phyloP scores from a whole-genome alignment of 2,888 invertebrate species.

The Dastarcus helophoroides region DNA sequence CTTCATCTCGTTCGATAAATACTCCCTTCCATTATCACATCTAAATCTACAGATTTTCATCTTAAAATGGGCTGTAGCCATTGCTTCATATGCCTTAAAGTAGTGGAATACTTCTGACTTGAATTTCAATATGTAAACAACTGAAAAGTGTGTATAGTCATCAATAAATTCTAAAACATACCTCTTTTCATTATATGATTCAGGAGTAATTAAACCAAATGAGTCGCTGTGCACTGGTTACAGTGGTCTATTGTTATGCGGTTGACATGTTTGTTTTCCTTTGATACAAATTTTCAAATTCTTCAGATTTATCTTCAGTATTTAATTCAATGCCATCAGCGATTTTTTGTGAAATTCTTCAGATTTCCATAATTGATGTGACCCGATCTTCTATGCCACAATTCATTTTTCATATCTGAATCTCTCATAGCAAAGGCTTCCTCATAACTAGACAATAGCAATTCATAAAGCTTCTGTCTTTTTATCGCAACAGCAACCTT shows the following conservation, averaged over 20 bases:
- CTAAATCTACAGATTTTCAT: constrained; percentile 4
- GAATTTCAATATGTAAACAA: constrained; percentile 16
- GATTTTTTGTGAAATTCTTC: constrained; percentile 7
- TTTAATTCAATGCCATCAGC: constrained; percentile 11
- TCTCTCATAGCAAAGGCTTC: too few species aligned
- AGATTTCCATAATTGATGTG: constrained; percentile 12
- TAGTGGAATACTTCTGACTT: constrained; percentile 6
- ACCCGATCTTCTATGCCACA: constrained; percentile 16
- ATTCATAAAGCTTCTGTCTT: constrained; percentile 3
- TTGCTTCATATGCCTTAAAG: constrained; percentile 20
- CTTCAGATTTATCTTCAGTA: constrained; percentile 11
- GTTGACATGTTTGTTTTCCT: constrained; percentile 20
- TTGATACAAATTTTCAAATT: constrained; percentile 27
- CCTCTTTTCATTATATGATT: constrained; percentile 17
- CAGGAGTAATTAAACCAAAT: constrained; percentile 24
- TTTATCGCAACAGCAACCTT: not conserved
- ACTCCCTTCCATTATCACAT: constrained; percentile 25
- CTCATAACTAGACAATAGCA: too few species aligned
- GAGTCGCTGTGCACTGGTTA: constrained; percentile 24
- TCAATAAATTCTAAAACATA: constrained; percentile 26
- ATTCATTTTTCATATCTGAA: constrained; percentile 5
- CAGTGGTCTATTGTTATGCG: constrained; percentile 19
- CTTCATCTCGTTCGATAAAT: constrained; percentile 24
- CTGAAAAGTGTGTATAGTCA: constrained; percentile 25
- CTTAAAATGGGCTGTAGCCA: constrained; percentile 10